Evolutionary conservation across 2,797 vertebrate genomes (phyloP).

Genomic region (Molossus molossus): DNA sequence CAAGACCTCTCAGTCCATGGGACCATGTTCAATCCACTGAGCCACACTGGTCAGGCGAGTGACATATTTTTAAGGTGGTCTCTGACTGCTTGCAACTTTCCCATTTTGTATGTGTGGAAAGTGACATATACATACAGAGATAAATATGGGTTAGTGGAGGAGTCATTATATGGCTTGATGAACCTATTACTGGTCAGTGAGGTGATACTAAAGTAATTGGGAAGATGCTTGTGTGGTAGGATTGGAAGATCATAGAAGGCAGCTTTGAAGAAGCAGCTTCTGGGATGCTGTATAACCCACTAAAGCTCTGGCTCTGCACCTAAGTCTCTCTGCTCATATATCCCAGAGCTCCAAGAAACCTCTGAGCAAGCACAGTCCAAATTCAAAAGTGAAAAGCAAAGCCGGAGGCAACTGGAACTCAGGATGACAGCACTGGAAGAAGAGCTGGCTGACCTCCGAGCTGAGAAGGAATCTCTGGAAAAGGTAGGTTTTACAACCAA

Average conservation of each 20-base stretch:
- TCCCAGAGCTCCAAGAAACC: constrained; percentile 93
- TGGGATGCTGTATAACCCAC: not conserved
- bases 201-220: not conserved
- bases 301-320: not conserved
- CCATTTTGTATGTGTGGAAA: not conserved
- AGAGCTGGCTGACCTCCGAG: constrained; percentile 93
- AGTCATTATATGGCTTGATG: not conserved
- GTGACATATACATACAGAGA: not conserved
- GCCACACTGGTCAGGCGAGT: not conserved
- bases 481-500: constrained; percentile 89
- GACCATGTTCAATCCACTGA: no score
- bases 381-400: constrained; percentile 94
- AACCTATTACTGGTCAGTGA: not conserved
- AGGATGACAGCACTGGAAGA: constrained; percentile 93
- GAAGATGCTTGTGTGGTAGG: not conserved
- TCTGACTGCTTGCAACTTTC: not conserved
- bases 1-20: no score
- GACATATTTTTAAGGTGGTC: not conserved
- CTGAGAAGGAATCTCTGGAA: constrained; percentile 94
- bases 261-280: not conserved
- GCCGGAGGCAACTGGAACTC: constrained; percentile 93
- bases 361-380: constrained; percentile 91
- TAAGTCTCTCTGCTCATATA: not conserved
- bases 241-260: no score
- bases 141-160: not conserved